Base-by-base conservation (phyloP, 2,797 vertebrate genomes). In the Microtus obscurus region DNA sequence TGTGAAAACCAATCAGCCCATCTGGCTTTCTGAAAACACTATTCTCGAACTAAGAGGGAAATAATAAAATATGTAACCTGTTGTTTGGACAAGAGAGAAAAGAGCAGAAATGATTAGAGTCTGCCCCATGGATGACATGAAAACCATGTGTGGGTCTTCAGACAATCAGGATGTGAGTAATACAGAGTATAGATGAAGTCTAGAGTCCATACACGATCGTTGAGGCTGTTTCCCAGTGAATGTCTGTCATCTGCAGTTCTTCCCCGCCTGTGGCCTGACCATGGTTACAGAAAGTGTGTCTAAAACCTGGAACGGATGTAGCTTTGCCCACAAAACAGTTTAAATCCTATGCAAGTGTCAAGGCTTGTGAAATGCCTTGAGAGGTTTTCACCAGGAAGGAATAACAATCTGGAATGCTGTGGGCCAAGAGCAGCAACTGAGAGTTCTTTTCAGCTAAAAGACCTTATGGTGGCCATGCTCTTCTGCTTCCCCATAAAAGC, bases 401-500 rank as follows among this genome's bases (percentile, higher is more conserved):
- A 61, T 78, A 89, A 59, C 3, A n/a, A 85, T 59, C 34, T 59
- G 69, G 27, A 78, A 43, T 61, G 2, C 16, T 51, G 56, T 65
- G 76, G 6, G 2, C 78, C 90, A 79, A 82, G 17, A 31, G 25
- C 31, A 63, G 59, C 53, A 91, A 25, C 51, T 89, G 71, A 90
- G 34, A 73, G 61, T 61, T 31, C 51, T 25, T 87, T 93, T 92
- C 4, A 85, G 29, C 1, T 85, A 25, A 14, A 59, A 23, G n/a
- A 51, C 71, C 92, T 76, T 94, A 7, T 11, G 12, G 37, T 79
- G 14, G 37, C 63, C 45, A 19, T 90, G 21, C 17, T 74, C 63
- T 89, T 95, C 86, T n/a, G 48, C 73, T 86, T 95, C 48, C 86
- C 27, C 43, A 82, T 87, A 67, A 45, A 92, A 88, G 61, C 53